phyloP scores from a whole-genome alignment of 2,113 vertebrate genomes.

The Crotalus horridus region DNA sequence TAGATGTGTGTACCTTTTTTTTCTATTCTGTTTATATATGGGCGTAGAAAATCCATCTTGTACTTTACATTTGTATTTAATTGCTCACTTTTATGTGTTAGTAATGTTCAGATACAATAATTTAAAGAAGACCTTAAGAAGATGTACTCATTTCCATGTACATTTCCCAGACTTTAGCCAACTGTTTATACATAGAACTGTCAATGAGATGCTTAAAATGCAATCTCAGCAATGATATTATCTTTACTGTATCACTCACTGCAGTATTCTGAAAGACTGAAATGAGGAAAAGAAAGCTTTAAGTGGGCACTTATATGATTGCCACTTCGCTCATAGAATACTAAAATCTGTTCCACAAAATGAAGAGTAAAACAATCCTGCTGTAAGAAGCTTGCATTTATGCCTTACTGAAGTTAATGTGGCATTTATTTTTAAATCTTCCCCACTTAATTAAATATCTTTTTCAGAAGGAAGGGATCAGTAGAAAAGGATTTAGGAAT shows the following conservation, averaged over 20 bases:
- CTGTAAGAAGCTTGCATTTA: slow-evolving; percentile 16
- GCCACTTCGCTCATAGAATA: slow-evolving; percentile 51
- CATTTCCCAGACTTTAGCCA: slow-evolving; percentile 56
- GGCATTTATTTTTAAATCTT: neutral
- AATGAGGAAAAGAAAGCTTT: slow-evolving; percentile 49
- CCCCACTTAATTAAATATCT: neutral
- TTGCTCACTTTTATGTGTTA: slow-evolving; percentile 9
- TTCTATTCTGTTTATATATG: slow-evolving; percentile 18
- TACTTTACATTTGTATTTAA: slow-evolving; percentile 26
- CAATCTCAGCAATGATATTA: slow-evolving; percentile 59
- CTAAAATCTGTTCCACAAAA: slow-evolving; percentile 38
- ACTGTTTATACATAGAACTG: slow-evolving; percentile 67
- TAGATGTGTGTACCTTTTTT: neutral
- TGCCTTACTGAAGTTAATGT: slow-evolving; percentile 25
- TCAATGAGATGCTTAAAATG: slow-evolving; percentile 64
- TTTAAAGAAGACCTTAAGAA: slow-evolving; percentile 30
- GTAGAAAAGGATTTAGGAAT: slow-evolving; percentile 1
- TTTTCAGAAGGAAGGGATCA: neutral
- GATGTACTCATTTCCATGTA: slow-evolving; percentile 35
- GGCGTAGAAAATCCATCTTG: slow-evolving; percentile 33
- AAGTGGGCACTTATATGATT: slow-evolving; percentile 66
- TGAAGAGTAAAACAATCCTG: slow-evolving; percentile 25
- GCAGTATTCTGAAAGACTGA: slow-evolving; percentile 49
- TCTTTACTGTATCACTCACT: slow-evolving; percentile 53
- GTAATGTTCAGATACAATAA: slow-evolving; percentile 21